Evolutionary conservation across 2,888 invertebrate genomes (phyloP).

Genomic region (Acleris literana): DNA sequence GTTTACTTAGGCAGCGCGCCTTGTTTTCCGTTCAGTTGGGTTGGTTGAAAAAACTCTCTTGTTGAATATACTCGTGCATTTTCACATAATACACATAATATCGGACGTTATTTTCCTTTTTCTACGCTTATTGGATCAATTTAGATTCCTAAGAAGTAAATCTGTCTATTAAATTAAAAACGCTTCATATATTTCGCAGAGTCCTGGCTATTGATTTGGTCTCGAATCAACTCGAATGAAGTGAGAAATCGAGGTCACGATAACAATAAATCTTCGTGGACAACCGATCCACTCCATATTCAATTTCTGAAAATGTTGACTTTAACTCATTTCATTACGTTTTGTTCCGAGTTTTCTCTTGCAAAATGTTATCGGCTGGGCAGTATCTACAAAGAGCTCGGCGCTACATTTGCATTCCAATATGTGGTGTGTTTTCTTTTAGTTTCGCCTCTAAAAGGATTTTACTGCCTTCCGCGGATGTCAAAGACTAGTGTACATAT

Average conservation of each 20-base stretch:
- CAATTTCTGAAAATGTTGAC: slow-evolving; percentile 52
- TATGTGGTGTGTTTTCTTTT: slow-evolving; percentile 12
- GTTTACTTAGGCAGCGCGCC: neutral
- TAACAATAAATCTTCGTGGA: slow-evolving; percentile 16
- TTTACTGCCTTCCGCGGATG: neutral
- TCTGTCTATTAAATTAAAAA: neutral
- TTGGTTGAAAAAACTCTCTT: no score
- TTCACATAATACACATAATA: no score
- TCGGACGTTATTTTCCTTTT: neutral
- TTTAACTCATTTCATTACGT: slow-evolving; percentile 50
- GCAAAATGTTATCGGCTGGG: slow-evolving; percentile 13
- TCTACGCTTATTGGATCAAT: neutral
- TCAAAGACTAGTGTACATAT: neutral
- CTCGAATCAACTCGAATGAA: slow-evolving; percentile 11
- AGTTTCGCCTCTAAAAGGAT: neutral
- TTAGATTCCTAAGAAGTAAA: neutral
- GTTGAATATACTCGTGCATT: no score
- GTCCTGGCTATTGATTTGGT: slow-evolving; percentile 7
- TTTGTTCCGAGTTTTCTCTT: slow-evolving; percentile 15
- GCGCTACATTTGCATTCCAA: slow-evolving; percentile 13
- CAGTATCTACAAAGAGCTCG: slow-evolving; percentile 16
- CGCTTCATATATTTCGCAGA: neutral
- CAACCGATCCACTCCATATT: slow-evolving; percentile 38
- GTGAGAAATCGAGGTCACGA: neutral
- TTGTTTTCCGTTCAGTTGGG: neutral